Conservation (phyloP, 2,113 vertebrate genomes). For the Tachycineta bicolor region DNA sequence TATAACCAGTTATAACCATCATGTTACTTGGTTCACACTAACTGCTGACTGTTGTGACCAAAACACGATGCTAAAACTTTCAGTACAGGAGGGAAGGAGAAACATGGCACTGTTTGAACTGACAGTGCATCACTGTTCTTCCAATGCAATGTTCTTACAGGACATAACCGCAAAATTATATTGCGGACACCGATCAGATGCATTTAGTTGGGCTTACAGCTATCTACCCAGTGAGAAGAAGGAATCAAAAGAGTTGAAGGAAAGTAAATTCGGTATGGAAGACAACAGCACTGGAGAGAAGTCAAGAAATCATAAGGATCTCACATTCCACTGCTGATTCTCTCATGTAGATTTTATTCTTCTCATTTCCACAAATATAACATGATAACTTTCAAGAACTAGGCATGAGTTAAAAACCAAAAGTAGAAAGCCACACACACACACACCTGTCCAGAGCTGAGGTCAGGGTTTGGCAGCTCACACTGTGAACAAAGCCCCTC, state of each 20-base stretch:
- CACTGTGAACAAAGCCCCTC: neutral
- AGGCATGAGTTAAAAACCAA: neutral
- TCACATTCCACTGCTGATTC: neutral
- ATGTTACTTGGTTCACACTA: neutral
- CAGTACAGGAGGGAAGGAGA: neutral
- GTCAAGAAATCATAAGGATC: neutral
- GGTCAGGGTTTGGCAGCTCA: neutral
- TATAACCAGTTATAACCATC: constrained; percentile 37
- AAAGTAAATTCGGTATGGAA: neutral
- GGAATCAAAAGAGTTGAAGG: neutral
- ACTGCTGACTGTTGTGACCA: neutral
- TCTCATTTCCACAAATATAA: neutral
- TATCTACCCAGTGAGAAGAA: neutral
- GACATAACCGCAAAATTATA: neutral
- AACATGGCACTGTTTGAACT: neutral
- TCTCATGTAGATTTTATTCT: neutral
- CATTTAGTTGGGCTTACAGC: neutral
- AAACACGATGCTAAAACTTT: neutral
- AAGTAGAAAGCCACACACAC: neutral
- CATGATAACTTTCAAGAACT: neutral
- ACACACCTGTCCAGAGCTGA: neutral
- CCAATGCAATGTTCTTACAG: neutral
- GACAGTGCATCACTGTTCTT: neutral
- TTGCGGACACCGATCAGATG: neutral
- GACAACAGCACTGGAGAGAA: neutral